phyloP scores from a whole-genome alignment of 2,797 vertebrate species.

The Sebastes diaconus region DNA sequence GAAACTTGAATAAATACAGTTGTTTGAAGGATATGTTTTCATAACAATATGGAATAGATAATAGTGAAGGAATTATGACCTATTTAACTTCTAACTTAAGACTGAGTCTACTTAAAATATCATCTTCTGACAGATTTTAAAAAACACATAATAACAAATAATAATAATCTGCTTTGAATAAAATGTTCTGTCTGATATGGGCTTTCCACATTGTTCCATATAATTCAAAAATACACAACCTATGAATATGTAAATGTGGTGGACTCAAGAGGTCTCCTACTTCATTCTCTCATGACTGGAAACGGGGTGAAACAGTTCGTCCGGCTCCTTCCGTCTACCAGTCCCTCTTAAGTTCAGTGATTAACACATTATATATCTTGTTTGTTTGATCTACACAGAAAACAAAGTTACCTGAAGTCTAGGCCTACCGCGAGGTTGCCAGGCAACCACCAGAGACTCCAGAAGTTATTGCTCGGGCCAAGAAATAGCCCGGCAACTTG shows the following conservation, averaged over 20 bases:
- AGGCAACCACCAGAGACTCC: background rate
- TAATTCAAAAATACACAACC: background rate
- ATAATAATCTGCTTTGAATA: background rate
- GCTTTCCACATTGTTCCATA: background rate
- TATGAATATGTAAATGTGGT: background rate
- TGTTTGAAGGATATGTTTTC: no score
- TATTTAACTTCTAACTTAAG: no score
- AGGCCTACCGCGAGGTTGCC: background rate
- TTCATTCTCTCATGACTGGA: background rate
- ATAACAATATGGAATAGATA: no score
- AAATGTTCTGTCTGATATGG: background rate
- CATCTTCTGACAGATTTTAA: background rate
- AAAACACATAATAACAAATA: no score
- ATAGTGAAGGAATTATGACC: no score
- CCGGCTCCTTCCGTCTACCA: background rate
- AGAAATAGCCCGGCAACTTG: background rate
- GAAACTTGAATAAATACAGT: no score
- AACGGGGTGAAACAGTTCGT: background rate
- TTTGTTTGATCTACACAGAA: background rate
- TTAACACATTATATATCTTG: background rate
- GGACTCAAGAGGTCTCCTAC: background rate
- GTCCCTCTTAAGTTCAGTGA: background rate
- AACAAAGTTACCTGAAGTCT: background rate
- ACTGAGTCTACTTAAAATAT: background rate
- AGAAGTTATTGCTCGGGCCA: background rate